Evolutionary conservation across 2,113 vertebrate species (phyloP), one percentile per base, ranked within the genome.

Genomic region (Eudyptes chrysolophus): DNA sequence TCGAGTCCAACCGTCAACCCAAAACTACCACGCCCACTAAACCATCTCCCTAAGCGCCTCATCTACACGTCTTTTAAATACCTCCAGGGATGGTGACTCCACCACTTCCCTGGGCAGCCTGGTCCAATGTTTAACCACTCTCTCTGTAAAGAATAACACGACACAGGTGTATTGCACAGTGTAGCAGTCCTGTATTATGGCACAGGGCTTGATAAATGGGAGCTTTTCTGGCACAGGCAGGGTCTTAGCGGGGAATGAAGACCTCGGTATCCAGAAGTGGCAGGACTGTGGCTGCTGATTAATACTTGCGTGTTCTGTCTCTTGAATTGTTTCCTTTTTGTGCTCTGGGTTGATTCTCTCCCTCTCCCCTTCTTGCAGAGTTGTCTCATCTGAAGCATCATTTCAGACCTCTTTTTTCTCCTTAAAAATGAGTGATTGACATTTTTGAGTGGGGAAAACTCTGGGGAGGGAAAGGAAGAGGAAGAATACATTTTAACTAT

Each of bases 271-370:
- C 22, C 48, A 78, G 34, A 84, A 65, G 11, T 16, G 38, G 22
- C 71, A 74, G 25, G 27, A 30, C 16, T 76, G 18, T 80, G 80
- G 61, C 55, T 84, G 51, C 46, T 71, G 90, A 55, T 84, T 84
- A 69, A 64, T 60, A 15, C 10, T 30, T 0, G 0, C 1, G 0
- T 40, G 7, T 83, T 69, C 29, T 70, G 15, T 30, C 36, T 88
- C 66, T 62, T 52, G 16, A 40, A 38, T 32, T 6, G 5, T 81
- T 97, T 75, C 5, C 62, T 65, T 87, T 89, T 71, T 46, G 29
- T 71, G 9, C 5, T 72, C 26, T 2, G 3, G 8, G 71, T 40
- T 90, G 38, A 42, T 90, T 88, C 4, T 75, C 10, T 69, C 19
- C 36, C 34, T 81, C 44, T 90, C 5, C 29, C 40, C 19, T 87